Base-by-base conservation (phyloP, 2,113 vertebrate species). In the Equus przewalskii region DNA sequence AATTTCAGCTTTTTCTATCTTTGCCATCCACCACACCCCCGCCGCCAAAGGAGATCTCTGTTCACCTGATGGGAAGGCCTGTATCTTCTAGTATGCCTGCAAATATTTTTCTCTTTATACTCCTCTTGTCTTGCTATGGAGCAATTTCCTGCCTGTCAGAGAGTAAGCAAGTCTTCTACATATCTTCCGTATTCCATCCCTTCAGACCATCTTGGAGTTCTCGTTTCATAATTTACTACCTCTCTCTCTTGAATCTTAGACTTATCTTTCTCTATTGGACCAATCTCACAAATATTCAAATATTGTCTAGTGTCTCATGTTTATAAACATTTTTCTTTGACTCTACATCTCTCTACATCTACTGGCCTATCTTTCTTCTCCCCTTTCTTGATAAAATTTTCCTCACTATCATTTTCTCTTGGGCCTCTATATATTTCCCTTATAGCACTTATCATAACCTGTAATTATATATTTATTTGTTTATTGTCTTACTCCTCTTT, bases 31-130 rank as follows among this genome's bases (percentile, higher is more conserved):
- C 14, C 9, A 46, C 11, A 33, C 22, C n/a, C 1, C 4, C 8
- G 33, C 1, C 4, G 6, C 12, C 9, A 64, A 44, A 89, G 54
- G 56, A 85, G 18, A 80, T 73, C 60, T 73, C 64, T 60, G 2
- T 41, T 95, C 16, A 89, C n/a, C 1, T 72, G 15, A 14, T 49
- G 8, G 36, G 19, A 89, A 56, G 28, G n/a, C 28, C 36, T 75
- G 60, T 81, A 33, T 19, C 36, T 44, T 94, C 41, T 44, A 80
- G 21, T 3, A 3, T 41, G 54, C 11, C 4, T 86, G 60, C 1
- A 95, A 51, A 81, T 89, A 73, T 54, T 93, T 9, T 79, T 82
- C 24, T 51, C 44, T 89, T 89, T 51, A 73, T 69, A 78, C 22
- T 65, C 11, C 1, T 67, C 44, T 60, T 79, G 18, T 85, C 3